These are phyloP conservation scores for Amia ocellicauda DNA, from an alignment of 2,113 vertebrate genomes.

Conservation along the genomic window DNA sequence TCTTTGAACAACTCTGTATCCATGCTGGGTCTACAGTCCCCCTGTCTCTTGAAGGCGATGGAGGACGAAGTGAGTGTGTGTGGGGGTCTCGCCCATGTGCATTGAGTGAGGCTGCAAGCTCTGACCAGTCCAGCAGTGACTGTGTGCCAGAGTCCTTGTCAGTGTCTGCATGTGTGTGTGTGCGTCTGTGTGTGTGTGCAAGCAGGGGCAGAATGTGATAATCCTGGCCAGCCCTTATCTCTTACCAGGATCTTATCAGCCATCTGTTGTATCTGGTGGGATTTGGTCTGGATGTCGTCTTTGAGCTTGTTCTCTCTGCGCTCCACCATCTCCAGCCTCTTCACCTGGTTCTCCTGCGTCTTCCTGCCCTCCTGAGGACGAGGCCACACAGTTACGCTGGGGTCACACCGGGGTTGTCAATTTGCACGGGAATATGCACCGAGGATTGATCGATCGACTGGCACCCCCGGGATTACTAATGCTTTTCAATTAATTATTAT, in stretches of 20 bases:
- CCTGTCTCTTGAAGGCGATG: too few species aligned
- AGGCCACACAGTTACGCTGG: conserved; percentile 29
- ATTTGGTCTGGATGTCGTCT: conserved; percentile 96
- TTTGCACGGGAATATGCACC: too few species aligned
- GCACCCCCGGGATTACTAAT: too few species aligned
- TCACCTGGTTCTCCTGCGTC: conserved; percentile 96
- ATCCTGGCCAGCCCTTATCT: conserved; percentile 35
- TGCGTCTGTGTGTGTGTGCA: conserved; percentile 9
- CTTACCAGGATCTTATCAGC: conserved; percentile 98
- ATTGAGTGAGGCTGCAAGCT: background rate
- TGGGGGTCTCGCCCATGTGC: background rate
- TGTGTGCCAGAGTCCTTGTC: background rate
- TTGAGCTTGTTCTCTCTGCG: conserved; percentile 93
- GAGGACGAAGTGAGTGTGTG: conserved; percentile 17
- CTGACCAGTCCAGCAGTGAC: too few species aligned
- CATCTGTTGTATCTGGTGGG: conserved; percentile 98
- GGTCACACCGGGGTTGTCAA: too few species aligned
- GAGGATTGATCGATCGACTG: too few species aligned
- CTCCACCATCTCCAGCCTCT: conserved; percentile 93
- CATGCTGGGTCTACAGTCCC: conserved; percentile 12
- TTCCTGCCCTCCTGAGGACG: conserved; percentile 90
- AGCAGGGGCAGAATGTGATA: conserved; percentile 26
- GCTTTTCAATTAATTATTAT: too few species aligned
- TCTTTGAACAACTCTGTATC: conserved; percentile 52
- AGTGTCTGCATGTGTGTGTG: background rate